Percentiles rank a stretch among this genome's conserved stretches.
Evolutionary conservation across 1,140 invertebrate species (phyloP).

Genomic region (Drosophila baimaii): DNA sequence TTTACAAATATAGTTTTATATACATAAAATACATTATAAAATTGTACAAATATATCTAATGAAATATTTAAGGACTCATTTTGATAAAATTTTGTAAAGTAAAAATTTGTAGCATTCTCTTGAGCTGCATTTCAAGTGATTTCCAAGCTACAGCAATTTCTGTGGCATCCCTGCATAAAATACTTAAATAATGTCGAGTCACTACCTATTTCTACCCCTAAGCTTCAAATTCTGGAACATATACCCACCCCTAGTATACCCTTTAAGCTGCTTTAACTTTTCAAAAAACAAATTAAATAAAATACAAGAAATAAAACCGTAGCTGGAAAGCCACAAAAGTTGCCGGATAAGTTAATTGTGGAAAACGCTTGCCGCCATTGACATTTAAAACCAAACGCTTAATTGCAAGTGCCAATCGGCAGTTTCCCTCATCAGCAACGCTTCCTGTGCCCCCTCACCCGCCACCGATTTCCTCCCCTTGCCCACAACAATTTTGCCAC

Average conservation of each 20-base stretch:
- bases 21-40: too few relatives aligned
- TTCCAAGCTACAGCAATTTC: too few relatives aligned
- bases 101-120: background rate
- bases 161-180: background rate
- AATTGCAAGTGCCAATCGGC: constrained; percentile 75
- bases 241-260: too few relatives aligned
- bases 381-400: constrained; percentile 64
- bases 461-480: background rate
- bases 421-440: constrained; percentile 24
- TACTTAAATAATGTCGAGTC: background rate
- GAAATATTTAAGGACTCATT: too few relatives aligned
- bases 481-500: constrained; percentile 22
- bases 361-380: constrained; percentile 44
- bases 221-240: too few relatives aligned
- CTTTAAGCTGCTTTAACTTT: background rate
- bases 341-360: constrained; percentile 31
- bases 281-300: background rate
- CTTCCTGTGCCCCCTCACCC: too few relatives aligned
- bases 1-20: too few relatives aligned
- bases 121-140: background rate
- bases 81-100: background rate
- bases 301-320: background rate
- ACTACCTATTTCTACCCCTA: too few relatives aligned
- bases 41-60: too few relatives aligned
- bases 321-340: constrained; percentile 4